phyloP scores from a whole-genome alignment of 1,140 invertebrate genomes.

The Cyclina sinensis region DNA sequence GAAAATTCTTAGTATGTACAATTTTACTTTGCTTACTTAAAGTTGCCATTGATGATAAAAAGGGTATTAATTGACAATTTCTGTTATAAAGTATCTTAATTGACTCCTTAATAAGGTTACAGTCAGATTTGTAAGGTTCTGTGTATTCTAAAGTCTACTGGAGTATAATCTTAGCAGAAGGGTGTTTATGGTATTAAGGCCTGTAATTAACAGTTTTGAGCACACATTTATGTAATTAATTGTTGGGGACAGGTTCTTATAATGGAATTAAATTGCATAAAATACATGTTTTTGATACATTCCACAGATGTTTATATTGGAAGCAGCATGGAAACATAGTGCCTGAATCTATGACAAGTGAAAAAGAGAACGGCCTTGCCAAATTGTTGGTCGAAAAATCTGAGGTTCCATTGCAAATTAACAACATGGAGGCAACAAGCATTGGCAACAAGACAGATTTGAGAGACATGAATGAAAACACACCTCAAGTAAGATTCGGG shows the following conservation, averaged over 20 bases:
- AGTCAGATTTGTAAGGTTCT: no score
- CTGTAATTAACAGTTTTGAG: neutral
- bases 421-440: neutral
- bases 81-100: no score
- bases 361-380: slow-evolving; percentile 48
- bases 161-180: no score
- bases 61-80: no score
- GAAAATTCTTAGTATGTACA: no score
- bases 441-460: neutral
- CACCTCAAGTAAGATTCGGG: slow-evolving; percentile 6
- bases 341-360: slow-evolving; percentile 40
- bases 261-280: neutral
- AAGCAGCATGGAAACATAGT: neutral
- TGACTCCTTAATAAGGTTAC: no score
- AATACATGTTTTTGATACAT: neutral
- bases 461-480: slow-evolving; percentile 32
- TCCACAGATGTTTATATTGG: slow-evolving; percentile 58
- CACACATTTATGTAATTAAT: neutral
- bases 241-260: neutral
- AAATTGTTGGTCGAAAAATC: slow-evolving; percentile 47
- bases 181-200: no score
- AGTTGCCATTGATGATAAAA: no score
- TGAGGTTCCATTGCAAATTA: neutral
- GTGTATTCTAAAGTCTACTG: no score
- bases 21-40: no score